Conservation (phyloP, 2,113 vertebrate genomes). For the Anarhynchus alexandrinus region DNA sequence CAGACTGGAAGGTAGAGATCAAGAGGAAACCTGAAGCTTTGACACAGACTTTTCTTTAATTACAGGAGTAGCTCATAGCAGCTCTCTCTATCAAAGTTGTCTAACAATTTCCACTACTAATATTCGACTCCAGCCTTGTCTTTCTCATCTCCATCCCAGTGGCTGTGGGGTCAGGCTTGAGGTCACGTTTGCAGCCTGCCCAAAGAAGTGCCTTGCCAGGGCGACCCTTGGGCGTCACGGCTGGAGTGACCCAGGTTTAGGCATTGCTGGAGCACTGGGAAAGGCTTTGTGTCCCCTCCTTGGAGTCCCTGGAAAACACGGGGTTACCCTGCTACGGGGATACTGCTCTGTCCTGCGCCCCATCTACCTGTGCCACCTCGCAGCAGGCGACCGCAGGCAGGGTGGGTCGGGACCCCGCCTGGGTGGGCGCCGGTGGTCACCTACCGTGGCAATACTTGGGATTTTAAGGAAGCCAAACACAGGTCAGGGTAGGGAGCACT, state of each 20-base stretch:
- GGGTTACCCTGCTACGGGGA: background rate
- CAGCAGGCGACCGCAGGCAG: background rate
- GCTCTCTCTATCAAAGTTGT: background rate
- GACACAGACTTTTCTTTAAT: background rate
- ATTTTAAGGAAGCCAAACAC: background rate
- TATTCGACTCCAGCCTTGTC: background rate
- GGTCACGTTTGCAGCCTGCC: background rate
- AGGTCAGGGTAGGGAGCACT: background rate
- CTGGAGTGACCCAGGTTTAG: background rate
- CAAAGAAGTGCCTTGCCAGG: background rate
- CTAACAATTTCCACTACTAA: background rate
- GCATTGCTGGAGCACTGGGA: background rate
- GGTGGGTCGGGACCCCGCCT: background rate
- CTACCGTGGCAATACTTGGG: background rate
- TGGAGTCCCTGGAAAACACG: rapidly evolving
- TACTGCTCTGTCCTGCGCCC: background rate
- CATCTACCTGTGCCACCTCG: background rate
- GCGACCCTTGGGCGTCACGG: rapidly evolving
- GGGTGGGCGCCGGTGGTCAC: background rate
- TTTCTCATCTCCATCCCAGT: background rate
- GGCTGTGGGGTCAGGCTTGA: background rate
- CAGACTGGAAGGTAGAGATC: background rate
- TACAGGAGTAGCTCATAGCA: background rate
- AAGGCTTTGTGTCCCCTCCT: background rate
- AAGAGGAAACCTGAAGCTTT: background rate